Percentiles rank a stretch among this genome's conserved stretches.
phyloP scores from a whole-genome alignment of 2,888 invertebrate genomes.

The Himalopsyche kuldschensis region DNA sequence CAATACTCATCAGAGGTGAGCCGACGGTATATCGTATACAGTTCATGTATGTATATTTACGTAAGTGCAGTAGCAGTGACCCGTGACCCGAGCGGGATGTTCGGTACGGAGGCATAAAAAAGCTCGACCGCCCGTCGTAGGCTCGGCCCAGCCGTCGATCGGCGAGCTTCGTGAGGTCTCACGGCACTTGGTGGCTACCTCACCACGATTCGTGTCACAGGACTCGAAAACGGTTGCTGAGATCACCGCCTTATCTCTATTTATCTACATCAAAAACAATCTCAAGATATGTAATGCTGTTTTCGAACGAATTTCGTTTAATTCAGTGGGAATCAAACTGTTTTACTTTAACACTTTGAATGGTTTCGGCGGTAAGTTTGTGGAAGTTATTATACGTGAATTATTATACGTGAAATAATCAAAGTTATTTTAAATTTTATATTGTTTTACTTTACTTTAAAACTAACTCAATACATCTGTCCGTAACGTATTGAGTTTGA shows the following conservation, averaged over 20 bases:
- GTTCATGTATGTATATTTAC: background rate
- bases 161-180: constrained; percentile 22
- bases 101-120: background rate
- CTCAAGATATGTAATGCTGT: background rate
- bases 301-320: too few relatives aligned
- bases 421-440: too few relatives aligned
- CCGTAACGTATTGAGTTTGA: too few relatives aligned
- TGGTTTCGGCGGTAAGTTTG: too few relatives aligned
- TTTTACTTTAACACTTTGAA: too few relatives aligned
- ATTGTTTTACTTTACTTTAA: too few relatives aligned
- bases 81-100: background rate
- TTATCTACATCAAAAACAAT: background rate
- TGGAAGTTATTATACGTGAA: too few relatives aligned
- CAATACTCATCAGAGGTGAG: background rate
- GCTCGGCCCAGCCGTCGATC: background rate
- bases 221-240: background rate
- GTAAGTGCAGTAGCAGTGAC: constrained; percentile 1
- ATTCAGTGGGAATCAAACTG: too few relatives aligned
- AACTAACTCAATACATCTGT: too few relatives aligned
- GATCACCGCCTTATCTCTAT: background rate
- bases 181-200: constrained; percentile 11
- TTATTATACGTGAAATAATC: too few relatives aligned
- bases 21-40: background rate
- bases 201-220: background rate
- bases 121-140: background rate